Percentiles rank a stretch among this genome's conserved stretches.
Evolutionary conservation across 2,888 invertebrate species (phyloP).

Genomic region (Agrotis clavis): DNA sequence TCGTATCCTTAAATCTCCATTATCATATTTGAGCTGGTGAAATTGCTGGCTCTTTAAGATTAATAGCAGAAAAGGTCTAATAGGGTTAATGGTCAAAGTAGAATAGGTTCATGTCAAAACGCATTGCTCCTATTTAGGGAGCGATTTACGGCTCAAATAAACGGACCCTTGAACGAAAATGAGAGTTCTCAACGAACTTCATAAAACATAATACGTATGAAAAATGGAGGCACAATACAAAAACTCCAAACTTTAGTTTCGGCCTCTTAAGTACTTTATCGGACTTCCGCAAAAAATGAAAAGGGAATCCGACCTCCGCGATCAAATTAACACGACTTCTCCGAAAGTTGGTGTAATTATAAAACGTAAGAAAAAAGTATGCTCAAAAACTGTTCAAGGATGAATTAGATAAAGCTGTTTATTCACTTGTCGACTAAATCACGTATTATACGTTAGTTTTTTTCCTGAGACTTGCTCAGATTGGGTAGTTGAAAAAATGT

Average conservation of each 20-base stretch:
- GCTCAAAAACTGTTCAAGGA: constrained; percentile 54
- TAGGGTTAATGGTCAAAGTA: constrained; percentile 40
- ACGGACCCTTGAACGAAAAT: constrained; percentile 19
- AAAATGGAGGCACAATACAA: constrained; percentile 48
- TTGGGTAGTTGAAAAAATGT: too few species aligned
- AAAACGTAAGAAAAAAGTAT: constrained; percentile 69
- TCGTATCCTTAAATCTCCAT: constrained; percentile 61
- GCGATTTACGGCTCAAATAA: constrained; percentile 6
- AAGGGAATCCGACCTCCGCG: constrained; percentile 59
- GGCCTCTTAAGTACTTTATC: constrained; percentile 46
- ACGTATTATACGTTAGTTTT: not conserved
- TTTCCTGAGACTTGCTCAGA: too few species aligned
- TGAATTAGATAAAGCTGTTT: constrained; percentile 49
- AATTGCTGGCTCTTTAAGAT: constrained; percentile 54
- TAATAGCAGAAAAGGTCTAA: constrained; percentile 58
- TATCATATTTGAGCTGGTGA: constrained; percentile 49
- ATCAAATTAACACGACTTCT: constrained; percentile 71
- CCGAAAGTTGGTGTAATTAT: constrained; percentile 71
- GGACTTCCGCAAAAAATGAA: constrained; percentile 49
- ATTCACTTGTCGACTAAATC: constrained; percentile 27
- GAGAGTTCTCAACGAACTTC: constrained; percentile 29
- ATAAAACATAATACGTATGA: constrained; percentile 33
- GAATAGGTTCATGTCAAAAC: constrained; percentile 33
- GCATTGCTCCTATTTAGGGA: constrained; percentile 16
- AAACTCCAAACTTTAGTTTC: constrained; percentile 52